Percentiles rank a stretch among this genome's conserved stretches.
Evolutionary conservation across 2,113 vertebrate genomes (phyloP).

Genomic region (Podocnemis expansa): DNA sequence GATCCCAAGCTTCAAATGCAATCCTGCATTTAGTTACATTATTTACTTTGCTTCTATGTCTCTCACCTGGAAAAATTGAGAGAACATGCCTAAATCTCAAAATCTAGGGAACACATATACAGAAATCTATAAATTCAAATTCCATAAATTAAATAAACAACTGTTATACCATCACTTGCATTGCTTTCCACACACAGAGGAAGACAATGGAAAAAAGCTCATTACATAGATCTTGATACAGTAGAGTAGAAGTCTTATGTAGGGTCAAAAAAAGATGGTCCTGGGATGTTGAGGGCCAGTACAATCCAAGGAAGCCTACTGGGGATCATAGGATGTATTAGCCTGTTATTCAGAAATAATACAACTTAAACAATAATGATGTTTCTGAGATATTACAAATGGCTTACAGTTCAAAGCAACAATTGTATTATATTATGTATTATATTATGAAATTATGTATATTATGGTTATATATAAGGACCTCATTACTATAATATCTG

Average conservation of each 20-base stretch:
- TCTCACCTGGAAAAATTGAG: neutral
- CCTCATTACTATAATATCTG: neutral
- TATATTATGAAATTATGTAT: no score
- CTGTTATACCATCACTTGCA: fast-evolving
- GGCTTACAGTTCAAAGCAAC: neutral
- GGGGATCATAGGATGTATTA: neutral
- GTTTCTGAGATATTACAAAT: neutral
- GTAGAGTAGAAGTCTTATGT: neutral
- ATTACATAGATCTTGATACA: neutral
- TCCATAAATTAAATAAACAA: neutral
- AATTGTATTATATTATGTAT: neutral
- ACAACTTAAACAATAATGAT: neutral
- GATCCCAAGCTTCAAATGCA: neutral
- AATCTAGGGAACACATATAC: neutral
- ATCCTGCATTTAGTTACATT: neutral
- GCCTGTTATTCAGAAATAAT: neutral
- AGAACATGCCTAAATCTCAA: neutral
- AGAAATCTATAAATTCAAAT: neutral
- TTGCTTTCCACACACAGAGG: neutral
- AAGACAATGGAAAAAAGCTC: no score
- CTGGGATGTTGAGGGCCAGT: neutral
- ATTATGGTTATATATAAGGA: neutral
- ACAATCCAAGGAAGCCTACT: neutral
- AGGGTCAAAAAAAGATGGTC: neutral
- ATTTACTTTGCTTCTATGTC: neutral